phyloP scores from a whole-genome alignment of 2,797 vertebrate genomes.

The Peromyscus eremicus region DNA sequence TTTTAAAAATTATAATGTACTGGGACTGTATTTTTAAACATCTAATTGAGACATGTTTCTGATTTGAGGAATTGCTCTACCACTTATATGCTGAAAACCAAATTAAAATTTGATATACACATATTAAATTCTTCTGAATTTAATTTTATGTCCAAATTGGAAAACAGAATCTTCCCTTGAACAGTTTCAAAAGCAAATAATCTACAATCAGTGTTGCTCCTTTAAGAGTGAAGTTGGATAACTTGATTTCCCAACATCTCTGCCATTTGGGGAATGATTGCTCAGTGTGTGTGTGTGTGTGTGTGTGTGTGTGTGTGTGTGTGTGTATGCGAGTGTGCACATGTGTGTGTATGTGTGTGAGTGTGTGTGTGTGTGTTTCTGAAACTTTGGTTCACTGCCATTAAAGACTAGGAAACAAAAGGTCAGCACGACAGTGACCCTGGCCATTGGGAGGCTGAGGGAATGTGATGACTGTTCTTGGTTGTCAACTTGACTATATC shows the following conservation, averaged over 20 bases:
- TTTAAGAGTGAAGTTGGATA: slow-evolving; percentile 36
- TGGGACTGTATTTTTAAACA: not conserved
- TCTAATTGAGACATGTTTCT: not conserved
- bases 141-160: slow-evolving; percentile 49
- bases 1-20: not conserved
- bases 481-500: not conserved
- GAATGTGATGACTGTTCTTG: too few relatives aligned
- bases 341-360: not conserved
- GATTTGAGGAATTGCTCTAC: slow-evolving; percentile 2
- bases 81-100: not conserved
- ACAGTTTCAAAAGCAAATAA: slow-evolving; percentile 37
- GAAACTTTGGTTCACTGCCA: not conserved
- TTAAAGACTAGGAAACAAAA: slow-evolving; percentile 50
- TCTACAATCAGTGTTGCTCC: not conserved
- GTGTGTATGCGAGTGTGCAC: not conserved
- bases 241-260: not conserved
- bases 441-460: not conserved
- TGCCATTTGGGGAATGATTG: slow-evolving; percentile 32
- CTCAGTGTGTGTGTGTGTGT: not conserved
- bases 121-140: slow-evolving; percentile 41
- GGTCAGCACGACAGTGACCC: not conserved
- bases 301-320: not conserved
- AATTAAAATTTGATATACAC: slow-evolving; percentile 17
- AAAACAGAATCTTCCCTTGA: not conserved
- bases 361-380: not conserved